These are phyloP conservation scores for Strigamia maritima DNA, from an alignment of 2,888 invertebrate species.

Conservation along the genomic window DNA sequence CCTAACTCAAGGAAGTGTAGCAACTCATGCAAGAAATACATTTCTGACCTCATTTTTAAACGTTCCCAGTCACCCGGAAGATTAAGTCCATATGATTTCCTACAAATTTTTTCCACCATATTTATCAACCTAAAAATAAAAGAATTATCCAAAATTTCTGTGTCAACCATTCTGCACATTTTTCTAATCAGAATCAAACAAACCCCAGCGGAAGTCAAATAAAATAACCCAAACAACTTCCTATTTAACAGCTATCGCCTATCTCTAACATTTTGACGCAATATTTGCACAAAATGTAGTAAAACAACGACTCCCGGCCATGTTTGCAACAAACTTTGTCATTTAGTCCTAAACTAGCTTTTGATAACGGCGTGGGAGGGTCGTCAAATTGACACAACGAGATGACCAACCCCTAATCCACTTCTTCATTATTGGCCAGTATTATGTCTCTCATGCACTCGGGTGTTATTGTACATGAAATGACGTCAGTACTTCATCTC, in stretches of 20 bases:
- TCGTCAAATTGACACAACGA: conserved; percentile 17
- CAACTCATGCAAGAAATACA: conserved; percentile 17
- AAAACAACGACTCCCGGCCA: not conserved
- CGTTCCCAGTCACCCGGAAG: conserved; percentile 25
- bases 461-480: conserved; percentile 2
- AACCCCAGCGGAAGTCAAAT: not conserved
- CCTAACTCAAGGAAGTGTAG: conserved; percentile 13
- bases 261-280: not conserved
- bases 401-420: conserved; percentile 32
- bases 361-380: conserved; percentile 6
- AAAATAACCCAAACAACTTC: conserved; percentile 1
- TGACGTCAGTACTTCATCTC: conserved; percentile 23
- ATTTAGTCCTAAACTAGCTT: not conserved
- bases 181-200: not conserved
- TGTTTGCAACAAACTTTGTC: not conserved
- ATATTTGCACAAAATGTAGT: too few species aligned
- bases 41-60: conserved; percentile 21
- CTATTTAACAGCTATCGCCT: not conserved
- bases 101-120: not conserved
- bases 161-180: not conserved
- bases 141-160: not conserved
- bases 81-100: not conserved
- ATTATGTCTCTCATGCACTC: conserved; percentile 27
- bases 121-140: not conserved
- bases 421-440: conserved; percentile 31